These are phyloP conservation scores for Acanthiza pusilla DNA, from an alignment of 2,797 vertebrate species.

Conservation along the genomic window DNA sequence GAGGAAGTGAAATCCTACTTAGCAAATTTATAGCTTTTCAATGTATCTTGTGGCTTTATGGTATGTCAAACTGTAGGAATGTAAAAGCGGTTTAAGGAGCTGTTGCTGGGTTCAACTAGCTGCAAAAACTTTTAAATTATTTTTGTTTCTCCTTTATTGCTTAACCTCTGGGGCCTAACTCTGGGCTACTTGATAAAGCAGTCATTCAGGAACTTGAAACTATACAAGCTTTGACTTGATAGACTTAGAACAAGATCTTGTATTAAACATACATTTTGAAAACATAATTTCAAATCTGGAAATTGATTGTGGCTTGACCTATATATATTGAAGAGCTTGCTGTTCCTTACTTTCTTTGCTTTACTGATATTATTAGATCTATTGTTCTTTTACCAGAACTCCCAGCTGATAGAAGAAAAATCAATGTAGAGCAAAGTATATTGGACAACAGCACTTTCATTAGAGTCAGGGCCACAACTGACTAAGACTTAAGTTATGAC, in stretches of 20 bases:
- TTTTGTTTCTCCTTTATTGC: conserved; percentile 73
- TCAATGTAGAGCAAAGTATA: conserved; percentile 14
- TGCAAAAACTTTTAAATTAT: conserved; percentile 63
- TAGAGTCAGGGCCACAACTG: conserved; percentile 5
- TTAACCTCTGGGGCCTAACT: conserved; percentile 64
- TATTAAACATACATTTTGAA: conserved; percentile 62
- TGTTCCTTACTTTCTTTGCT: conserved; percentile 26
- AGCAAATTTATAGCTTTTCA: conserved; percentile 70
- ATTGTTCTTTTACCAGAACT: conserved; percentile 47
- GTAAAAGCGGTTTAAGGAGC: conserved; percentile 58
- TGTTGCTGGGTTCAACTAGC: conserved; percentile 49
- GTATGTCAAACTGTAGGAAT: conserved; percentile 25
- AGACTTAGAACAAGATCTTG: conserved; percentile 1
- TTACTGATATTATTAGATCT: conserved; percentile 27
- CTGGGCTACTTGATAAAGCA: conserved; percentile 55
- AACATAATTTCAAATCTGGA: conserved; percentile 68
- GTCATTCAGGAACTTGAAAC: conserved; percentile 35
- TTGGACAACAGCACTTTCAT: conserved; percentile 6
- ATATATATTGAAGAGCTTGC: conserved; percentile 49
- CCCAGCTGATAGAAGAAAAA: conserved; percentile 33
- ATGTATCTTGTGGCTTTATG: conserved; percentile 61
- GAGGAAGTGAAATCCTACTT: conserved; percentile 68
- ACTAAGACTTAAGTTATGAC: conserved; percentile 26
- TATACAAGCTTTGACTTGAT: conserved; percentile 27
- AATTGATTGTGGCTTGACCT: conserved; percentile 59